Percentiles rank a stretch among this genome's conserved stretches.
These are phyloP conservation scores for Tiliqua scincoides DNA, from an alignment of 2,113 vertebrate species.

Conservation along the genomic window DNA sequence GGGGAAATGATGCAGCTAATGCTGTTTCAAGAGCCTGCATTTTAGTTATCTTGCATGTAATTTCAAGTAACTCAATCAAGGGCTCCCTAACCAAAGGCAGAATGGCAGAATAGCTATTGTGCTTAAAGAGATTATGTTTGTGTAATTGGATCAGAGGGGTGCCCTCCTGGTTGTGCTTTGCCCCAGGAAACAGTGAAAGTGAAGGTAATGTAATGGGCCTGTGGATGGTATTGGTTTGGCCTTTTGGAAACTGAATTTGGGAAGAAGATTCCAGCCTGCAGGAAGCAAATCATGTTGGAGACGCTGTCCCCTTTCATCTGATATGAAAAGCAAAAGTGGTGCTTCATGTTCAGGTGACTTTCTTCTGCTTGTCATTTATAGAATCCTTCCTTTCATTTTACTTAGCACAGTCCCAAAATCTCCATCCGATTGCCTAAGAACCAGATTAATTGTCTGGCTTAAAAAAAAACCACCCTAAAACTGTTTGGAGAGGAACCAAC, in stretches of 20 bases:
- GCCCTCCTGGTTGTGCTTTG: slow-evolving; percentile 57
- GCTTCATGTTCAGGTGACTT: slow-evolving; percentile 16
- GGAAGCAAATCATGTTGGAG: slow-evolving; percentile 66
- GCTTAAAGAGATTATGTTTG: slow-evolving; percentile 64
- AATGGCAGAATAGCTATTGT: slow-evolving; percentile 39
- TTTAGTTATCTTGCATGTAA: slow-evolving; percentile 51
- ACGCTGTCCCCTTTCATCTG: slow-evolving; percentile 20
- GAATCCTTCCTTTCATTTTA: background rate
- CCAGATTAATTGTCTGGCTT: background rate
- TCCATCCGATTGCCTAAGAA: slow-evolving; percentile 1
- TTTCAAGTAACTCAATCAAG: slow-evolving; percentile 46
- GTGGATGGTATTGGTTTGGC: slow-evolving; percentile 44
- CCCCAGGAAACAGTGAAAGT: slow-evolving; percentile 59
- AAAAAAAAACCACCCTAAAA: background rate
- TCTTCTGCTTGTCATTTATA: background rate
- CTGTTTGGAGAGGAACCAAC: too few relatives aligned
- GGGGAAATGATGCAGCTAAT: background rate
- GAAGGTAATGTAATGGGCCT: slow-evolving; percentile 57
- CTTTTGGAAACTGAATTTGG: slow-evolving; percentile 55
- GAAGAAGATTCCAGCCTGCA: background rate
- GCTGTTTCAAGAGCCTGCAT: slow-evolving; percentile 8
- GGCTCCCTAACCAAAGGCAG: slow-evolving; percentile 19
- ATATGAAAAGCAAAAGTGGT: slow-evolving; percentile 38
- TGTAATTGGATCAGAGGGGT: slow-evolving; percentile 62
- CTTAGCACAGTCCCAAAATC: background rate